A percentile compares a stretch with the other conserved stretches of the same genome.
These are phyloP conservation scores for Actinernus sp. DNA, from an alignment of 92 coral and sea anemone genomes.

Conservation along the genomic window DNA sequence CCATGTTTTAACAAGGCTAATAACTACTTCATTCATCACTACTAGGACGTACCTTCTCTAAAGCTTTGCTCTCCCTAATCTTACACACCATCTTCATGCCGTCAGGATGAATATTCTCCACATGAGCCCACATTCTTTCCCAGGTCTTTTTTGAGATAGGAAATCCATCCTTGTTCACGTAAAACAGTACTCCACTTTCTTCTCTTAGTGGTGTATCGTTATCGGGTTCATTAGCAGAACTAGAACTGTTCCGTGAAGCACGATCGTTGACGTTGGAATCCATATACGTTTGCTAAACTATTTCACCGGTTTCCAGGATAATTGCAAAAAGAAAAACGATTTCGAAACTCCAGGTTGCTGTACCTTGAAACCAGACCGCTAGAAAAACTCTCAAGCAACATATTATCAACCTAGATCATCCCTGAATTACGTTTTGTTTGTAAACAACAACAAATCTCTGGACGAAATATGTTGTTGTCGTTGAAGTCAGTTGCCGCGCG, in stretches of 20 bases:
- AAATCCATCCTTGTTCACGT: constrained; percentile 92
- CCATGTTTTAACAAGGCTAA: too few species aligned
- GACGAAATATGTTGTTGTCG: background rate
- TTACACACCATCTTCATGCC: constrained; percentile 60
- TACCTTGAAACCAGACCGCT: too few species aligned
- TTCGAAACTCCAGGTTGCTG: too few species aligned
- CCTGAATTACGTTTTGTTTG: too few species aligned
- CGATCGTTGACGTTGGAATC: background rate
- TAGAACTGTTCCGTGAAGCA: background rate
- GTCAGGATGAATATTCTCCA: constrained; percentile 89
- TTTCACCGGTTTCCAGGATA: too few species aligned
- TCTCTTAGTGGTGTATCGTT: constrained; percentile 10
- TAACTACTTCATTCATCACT: background rate
- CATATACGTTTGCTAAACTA: background rate
- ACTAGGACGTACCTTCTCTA: constrained; percentile 61
- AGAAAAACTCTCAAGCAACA: too few species aligned
- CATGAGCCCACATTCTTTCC: constrained; percentile 98
- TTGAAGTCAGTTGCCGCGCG: background rate
- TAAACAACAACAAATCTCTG: too few species aligned
- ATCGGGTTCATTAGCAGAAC: background rate
- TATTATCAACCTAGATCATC: too few species aligned
- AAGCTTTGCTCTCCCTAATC: constrained; percentile 54
- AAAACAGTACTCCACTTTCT: constrained; percentile 72
- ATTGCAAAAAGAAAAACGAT: too few species aligned
- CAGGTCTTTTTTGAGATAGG: constrained; percentile 86